A percentile compares a stretch with the other conserved stretches of the same genome.
Conservation (phyloP, 2,797 vertebrate genomes). For the Telmatherina bonti region DNA sequence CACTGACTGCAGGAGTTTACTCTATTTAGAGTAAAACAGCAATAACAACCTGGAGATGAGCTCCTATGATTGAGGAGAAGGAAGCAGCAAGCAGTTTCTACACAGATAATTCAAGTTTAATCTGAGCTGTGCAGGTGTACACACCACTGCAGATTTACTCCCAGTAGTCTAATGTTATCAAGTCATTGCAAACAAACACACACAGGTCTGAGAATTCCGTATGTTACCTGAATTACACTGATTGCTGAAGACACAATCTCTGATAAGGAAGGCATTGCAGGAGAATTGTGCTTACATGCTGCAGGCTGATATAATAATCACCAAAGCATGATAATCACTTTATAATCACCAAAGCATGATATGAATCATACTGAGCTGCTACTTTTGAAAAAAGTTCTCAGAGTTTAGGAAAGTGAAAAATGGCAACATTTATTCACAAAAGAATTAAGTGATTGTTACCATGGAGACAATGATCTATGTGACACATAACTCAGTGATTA, state of each 20-base stretch:
- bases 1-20: slow-evolving; percentile 27
- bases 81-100: slow-evolving; percentile 54
- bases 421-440: slow-evolving; percentile 13
- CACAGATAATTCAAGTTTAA: slow-evolving; percentile 78
- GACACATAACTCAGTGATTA: slow-evolving; percentile 17
- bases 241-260: slow-evolving; percentile 61
- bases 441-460: slow-evolving; percentile 25
- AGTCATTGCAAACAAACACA: slow-evolving; percentile 46
- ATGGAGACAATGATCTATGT: slow-evolving; percentile 40
- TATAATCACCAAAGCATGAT: slow-evolving; percentile 52
- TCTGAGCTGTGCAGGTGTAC: slow-evolving; percentile 71
- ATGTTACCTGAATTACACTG: slow-evolving; percentile 69
- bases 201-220: slow-evolving; percentile 33
- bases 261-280: slow-evolving; percentile 64
- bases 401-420: slow-evolving; percentile 25
- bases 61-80: slow-evolving; percentile 64
- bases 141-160: slow-evolving; percentile 59
- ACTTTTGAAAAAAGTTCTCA: slow-evolving; percentile 36
- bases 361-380: slow-evolving; percentile 44
- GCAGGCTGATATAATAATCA: slow-evolving; percentile 49
- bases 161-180: slow-evolving; percentile 70
- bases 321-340: slow-evolving; percentile 52
- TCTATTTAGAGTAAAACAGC: slow-evolving; percentile 39
- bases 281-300: slow-evolving; percentile 63
- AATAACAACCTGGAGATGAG: slow-evolving; percentile 67